phyloP scores from a whole-genome alignment of 1,140 invertebrate species.

The Drosophila tsacasi region DNA sequence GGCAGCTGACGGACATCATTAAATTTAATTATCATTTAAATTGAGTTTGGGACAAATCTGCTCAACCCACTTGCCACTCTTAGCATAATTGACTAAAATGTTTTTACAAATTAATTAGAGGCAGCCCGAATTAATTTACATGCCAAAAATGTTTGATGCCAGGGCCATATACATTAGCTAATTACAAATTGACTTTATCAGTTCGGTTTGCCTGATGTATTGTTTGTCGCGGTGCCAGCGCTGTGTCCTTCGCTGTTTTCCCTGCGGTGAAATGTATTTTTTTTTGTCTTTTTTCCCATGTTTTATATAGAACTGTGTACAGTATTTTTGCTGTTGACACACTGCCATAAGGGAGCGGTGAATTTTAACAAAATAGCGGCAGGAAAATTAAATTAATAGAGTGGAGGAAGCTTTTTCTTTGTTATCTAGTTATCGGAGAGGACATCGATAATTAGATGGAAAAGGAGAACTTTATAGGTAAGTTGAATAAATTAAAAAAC shows the following conservation, averaged over 20 bases:
- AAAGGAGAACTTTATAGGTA: too few relatives aligned
- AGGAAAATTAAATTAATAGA: slow-evolving; percentile 14
- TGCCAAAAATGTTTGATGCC: slow-evolving; percentile 32
- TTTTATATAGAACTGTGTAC: not conserved
- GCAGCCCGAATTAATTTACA: slow-evolving; percentile 33
- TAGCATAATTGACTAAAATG: slow-evolving; percentile 26
- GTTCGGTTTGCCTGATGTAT: slow-evolving; percentile 19
- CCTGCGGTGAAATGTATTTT: slow-evolving; percentile 11
- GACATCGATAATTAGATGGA: not conserved
- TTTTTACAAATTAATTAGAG: slow-evolving; percentile 47
- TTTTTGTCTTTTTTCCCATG: not conserved
- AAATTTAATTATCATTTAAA: slow-evolving; percentile 68
- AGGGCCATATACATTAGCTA: slow-evolving; percentile 39
- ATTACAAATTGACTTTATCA: slow-evolving; percentile 45
- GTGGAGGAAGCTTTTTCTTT: not conserved
- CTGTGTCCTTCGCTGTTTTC: slow-evolving; percentile 11
- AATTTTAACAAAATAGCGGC: slow-evolving; percentile 11
- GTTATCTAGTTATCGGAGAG: not conserved
- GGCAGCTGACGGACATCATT: slow-evolving; percentile 5
- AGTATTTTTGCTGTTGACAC: slow-evolving; percentile 6
- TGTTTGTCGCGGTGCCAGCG: slow-evolving; percentile 11
- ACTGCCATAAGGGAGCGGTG: slow-evolving; percentile 3
- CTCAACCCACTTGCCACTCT: slow-evolving; percentile 20
- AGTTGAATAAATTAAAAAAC: not conserved
- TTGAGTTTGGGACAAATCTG: slow-evolving; percentile 40